These are phyloP conservation scores for Polydrusus cervinus DNA, from an alignment of 2,888 invertebrate species.

Conservation along the genomic window DNA sequence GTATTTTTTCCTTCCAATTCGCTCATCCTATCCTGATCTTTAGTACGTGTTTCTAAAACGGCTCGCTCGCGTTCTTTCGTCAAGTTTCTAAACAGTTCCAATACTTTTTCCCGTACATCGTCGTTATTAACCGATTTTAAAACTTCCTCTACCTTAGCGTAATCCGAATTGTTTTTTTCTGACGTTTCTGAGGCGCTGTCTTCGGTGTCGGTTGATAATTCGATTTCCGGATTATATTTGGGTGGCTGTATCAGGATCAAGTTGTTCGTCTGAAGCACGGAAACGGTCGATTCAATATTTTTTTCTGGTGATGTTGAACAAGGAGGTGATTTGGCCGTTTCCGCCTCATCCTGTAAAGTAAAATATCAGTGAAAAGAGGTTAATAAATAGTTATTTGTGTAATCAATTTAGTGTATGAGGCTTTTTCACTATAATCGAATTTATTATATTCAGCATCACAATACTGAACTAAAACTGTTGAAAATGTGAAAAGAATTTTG, in stretches of 20 bases:
- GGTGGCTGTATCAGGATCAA: slow-evolving; percentile 42
- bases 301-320: slow-evolving; percentile 32
- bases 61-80: slow-evolving; percentile 66
- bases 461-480: no score
- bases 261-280: slow-evolving; percentile 65
- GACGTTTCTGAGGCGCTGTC: slow-evolving; percentile 72
- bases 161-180: slow-evolving; percentile 63
- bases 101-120: slow-evolving; percentile 62
- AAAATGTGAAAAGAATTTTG: no score
- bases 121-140: slow-evolving; percentile 64
- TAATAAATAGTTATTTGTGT: no score
- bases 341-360: slow-evolving; percentile 48
- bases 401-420: no score
- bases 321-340: slow-evolving; percentile 47
- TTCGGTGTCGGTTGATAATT: slow-evolving; percentile 83
- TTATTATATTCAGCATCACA: no score
- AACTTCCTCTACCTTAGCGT: slow-evolving; percentile 65
- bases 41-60: slow-evolving; percentile 63
- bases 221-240: slow-evolving; percentile 77
- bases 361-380: not conserved
- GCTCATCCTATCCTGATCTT: slow-evolving; percentile 65
- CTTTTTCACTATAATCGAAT: no score
- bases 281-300: slow-evolving; percentile 63
- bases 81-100: slow-evolving; percentile 65
- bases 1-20: slow-evolving; percentile 64